phyloP scores from a whole-genome alignment of 2,113 vertebrate species.

The Meriones unguiculatus region DNA sequence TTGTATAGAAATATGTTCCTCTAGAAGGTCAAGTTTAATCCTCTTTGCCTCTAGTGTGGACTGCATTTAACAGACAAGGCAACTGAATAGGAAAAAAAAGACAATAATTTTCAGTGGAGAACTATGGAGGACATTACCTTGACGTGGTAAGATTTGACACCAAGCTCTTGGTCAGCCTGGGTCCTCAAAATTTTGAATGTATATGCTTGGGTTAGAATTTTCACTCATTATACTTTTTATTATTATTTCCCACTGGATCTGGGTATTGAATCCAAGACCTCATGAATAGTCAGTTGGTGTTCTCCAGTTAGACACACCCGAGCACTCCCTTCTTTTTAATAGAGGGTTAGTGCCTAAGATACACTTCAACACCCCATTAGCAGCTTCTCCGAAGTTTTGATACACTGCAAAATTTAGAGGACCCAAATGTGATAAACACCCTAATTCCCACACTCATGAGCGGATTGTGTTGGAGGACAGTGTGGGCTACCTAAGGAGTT shows the following conservation, averaged over 20 bases:
- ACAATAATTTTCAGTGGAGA: not conserved
- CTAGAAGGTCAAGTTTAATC: not conserved
- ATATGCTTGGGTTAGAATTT: not conserved
- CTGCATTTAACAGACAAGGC: not conserved
- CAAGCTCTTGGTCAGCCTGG: no score
- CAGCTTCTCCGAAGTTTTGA: not conserved
- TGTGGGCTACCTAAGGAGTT: not conserved
- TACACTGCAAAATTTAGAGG: not conserved
- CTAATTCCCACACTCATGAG: not conserved
- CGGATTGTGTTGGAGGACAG: not conserved
- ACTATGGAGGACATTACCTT: not conserved
- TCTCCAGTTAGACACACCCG: not conserved
- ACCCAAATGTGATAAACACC: not conserved
- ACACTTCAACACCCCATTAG: no score
- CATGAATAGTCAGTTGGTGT: no score
- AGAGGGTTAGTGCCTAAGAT: not conserved
- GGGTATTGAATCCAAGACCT: not conserved
- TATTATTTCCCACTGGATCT: no score
- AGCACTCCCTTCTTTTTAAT: not conserved
- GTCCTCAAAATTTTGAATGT: not conserved
- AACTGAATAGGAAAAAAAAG: not conserved
- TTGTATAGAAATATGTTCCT: not conserved
- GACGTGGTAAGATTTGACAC: not conserved
- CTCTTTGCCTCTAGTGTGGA: not conserved
- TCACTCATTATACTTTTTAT: not conserved